phyloP scores from a whole-genome alignment of 2,113 vertebrate genomes.

The Hymenochirus boettgeri region DNA sequence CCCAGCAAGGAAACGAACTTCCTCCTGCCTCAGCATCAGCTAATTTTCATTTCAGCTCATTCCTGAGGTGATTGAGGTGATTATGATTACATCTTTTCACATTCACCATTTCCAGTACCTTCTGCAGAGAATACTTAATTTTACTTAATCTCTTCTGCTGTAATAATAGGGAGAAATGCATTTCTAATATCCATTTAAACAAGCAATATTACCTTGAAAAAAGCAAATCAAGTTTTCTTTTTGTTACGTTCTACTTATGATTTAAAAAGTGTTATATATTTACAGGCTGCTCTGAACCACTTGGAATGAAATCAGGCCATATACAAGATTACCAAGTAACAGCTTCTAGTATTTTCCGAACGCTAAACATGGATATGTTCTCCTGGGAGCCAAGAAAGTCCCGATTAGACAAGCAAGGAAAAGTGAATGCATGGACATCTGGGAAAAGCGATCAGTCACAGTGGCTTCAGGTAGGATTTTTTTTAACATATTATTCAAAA shows the following conservation, averaged over 20 bases:
- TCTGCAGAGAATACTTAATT: slow-evolving; percentile 27
- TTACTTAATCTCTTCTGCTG: slow-evolving; percentile 31
- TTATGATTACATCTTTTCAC: slow-evolving; percentile 23
- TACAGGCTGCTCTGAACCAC: slow-evolving; percentile 92
- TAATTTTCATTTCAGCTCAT: slow-evolving; percentile 22
- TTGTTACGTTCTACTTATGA: not conserved
- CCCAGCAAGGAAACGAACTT: not conserved
- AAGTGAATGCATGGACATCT: slow-evolving; percentile 97
- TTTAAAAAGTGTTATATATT: slow-evolving; percentile 25
- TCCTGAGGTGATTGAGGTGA: slow-evolving; percentile 30
- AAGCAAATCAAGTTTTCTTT: slow-evolving; percentile 5
- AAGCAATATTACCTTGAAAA: not conserved
- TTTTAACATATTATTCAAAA: no score
- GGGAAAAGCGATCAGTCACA: slow-evolving; percentile 95
- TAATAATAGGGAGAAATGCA: not conserved
- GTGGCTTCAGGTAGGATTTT: slow-evolving; percentile 98
- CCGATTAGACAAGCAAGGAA: slow-evolving; percentile 94
- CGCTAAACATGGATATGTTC: slow-evolving; percentile 98
- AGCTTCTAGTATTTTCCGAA: slow-evolving; percentile 91
- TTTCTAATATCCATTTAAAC: slow-evolving; percentile 8
- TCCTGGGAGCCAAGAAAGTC: slow-evolving; percentile 97
- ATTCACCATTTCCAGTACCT: slow-evolving; percentile 16
- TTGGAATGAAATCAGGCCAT: slow-evolving; percentile 96
- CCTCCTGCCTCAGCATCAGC: slow-evolving; percentile 10
- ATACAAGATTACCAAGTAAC: slow-evolving; percentile 93